Percentiles rank a stretch among this genome's conserved stretches.
phyloP scores from a whole-genome alignment of 2,797 vertebrate species.

The Notolepis coatsorum region DNA sequence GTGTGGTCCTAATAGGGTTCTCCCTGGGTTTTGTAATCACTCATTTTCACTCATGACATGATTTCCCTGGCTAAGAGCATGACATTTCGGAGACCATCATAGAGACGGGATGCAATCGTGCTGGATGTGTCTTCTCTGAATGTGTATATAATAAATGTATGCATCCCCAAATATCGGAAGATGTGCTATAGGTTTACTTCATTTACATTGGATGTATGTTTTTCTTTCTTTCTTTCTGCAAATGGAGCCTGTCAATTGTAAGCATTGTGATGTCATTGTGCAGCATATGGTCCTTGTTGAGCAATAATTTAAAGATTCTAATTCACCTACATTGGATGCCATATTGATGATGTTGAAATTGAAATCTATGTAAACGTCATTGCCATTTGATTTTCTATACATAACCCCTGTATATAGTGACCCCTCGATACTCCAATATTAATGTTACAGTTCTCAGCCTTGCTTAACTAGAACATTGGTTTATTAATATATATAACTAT shows the following conservation, averaged over 20 bases:
- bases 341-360: slow-evolving; percentile 83
- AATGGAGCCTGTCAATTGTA: slow-evolving; percentile 30
- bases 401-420: slow-evolving; percentile 74
- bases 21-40: too few relatives aligned
- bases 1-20: too few relatives aligned
- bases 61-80: too few relatives aligned
- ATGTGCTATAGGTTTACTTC: slow-evolving; percentile 56
- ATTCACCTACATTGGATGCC: slow-evolving; percentile 82
- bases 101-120: too few relatives aligned
- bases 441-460: slow-evolving; percentile 72
- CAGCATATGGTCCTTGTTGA: slow-evolving; percentile 58
- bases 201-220: slow-evolving; percentile 59
- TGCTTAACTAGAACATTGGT: slow-evolving; percentile 74
- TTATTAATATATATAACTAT: slow-evolving; percentile 70
- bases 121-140: slow-evolving; percentile 54
- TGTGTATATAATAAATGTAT: slow-evolving; percentile 34
- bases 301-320: slow-evolving; percentile 71
- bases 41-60: too few relatives aligned
- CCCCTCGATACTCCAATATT: slow-evolving; percentile 65
- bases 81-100: too few relatives aligned
- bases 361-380: slow-evolving; percentile 73
- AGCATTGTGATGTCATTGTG: slow-evolving; percentile 25
- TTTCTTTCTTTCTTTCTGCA: slow-evolving; percentile 57
- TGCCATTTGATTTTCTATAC: slow-evolving; percentile 85
- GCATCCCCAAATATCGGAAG: slow-evolving; percentile 53